Evolutionary conservation across 2,888 invertebrate species (phyloP), one percentile per base, ranked within the genome.

Genomic region (Polyploca ridens): DNA sequence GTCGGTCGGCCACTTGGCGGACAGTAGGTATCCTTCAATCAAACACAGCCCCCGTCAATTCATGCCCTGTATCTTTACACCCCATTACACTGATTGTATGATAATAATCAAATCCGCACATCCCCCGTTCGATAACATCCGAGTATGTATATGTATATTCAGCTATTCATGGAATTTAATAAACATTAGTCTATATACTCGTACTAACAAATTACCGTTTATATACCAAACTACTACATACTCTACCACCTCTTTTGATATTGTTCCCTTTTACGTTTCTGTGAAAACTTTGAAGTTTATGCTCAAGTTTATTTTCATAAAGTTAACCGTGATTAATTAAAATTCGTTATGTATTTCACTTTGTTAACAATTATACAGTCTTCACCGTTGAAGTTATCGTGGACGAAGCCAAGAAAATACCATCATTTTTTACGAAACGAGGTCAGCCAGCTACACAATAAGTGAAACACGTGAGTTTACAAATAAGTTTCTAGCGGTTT

Each of bases 401-500:
- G 64, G 66, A 65, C 35, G 82, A 89, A 88, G 77, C 83, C 86
- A 71, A 67, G 81, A 72, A 84, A 85, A 81, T 77, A 69, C 65
- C 64, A 65, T 71, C 73, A 72, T 75, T 79, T 75, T 78, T 66
- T 58, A 63, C 62, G 66, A 75, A 78, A 76, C 72, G 76, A 78
- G 78, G 79, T 79, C 78, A 72, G 79, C 78, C 77, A 72, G 69
- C 69, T 63, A 64, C 71, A 75, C 76, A 81, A 84, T 75, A 73
- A 72, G 68, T 73, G 71, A 76, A 77, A 82, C 41, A 90, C 90
- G 91, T 90, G 89, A 87, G 77, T 82, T 76, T 68, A 69, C 77
- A 78, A 84, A 78, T 76, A 87, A 90, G 85, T 90, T 90, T 84
- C 70, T 72, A 82, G 84, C 79, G 79, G 79, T 75, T 85, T 87